These are phyloP conservation scores for Pocillopora meandrina DNA, from an alignment of 92 coral and sea anemone species.

Conservation along the genomic window DNA sequence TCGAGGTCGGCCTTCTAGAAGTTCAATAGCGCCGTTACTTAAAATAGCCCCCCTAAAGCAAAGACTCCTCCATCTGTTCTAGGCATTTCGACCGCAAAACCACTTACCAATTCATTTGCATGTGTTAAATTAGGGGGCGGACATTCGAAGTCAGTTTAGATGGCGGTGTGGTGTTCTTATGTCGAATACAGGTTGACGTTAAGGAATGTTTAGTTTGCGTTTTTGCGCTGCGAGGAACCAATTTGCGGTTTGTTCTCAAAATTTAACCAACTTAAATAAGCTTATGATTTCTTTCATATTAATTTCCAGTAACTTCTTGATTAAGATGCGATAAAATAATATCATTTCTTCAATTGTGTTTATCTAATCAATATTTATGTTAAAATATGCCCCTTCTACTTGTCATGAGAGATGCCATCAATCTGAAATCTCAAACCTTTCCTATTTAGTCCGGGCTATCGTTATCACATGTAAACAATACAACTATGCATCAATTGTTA, in stretches of 20 bases:
- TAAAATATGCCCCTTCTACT: conserved; percentile 14
- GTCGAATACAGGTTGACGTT: conserved; percentile 11
- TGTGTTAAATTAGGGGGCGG: conserved; percentile 43
- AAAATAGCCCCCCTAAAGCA: background rate
- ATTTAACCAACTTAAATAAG: background rate
- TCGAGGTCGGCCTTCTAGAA: background rate
- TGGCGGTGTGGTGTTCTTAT: background rate
- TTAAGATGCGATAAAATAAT: background rate
- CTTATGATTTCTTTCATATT: background rate
- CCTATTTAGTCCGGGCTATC: conserved; percentile 7
- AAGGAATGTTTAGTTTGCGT: background rate
- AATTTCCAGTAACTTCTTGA: background rate
- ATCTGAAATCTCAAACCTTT: background rate
- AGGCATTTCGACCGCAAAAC: background rate
- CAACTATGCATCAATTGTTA: background rate
- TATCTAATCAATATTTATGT: conserved; percentile 39
- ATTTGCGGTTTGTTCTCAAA: background rate
- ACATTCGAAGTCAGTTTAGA: background rate
- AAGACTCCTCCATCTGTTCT: background rate
- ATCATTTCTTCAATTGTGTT: background rate
- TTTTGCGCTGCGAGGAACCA: background rate
- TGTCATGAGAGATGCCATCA: conserved; percentile 2
- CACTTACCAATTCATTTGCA: conserved; percentile 31
- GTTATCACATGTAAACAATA: background rate
- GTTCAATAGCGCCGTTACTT: background rate